These are phyloP conservation scores for Maconellicoccus hirsutus DNA, from an alignment of 1,140 invertebrate genomes.

Conservation along the genomic window DNA sequence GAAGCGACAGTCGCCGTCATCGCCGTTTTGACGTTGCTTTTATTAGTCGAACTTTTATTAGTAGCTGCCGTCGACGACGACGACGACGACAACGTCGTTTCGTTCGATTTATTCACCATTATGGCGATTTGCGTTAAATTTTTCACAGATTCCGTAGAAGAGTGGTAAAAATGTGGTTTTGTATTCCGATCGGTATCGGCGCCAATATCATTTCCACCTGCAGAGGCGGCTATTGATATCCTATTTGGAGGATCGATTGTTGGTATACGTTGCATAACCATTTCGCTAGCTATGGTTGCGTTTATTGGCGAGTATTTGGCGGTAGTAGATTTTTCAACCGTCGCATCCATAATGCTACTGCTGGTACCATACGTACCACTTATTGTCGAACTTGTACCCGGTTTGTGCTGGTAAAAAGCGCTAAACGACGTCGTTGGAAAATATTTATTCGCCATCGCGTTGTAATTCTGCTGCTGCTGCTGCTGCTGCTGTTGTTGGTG, in stretches of 20 bases:
- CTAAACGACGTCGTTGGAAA: no score
- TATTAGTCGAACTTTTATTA: neutral
- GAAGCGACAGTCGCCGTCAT: neutral
- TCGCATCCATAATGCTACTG: neutral
- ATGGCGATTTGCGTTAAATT: conserved; percentile 10
- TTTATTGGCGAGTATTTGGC: neutral
- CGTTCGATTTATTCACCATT: conserved; percentile 4
- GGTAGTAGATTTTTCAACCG: neutral
- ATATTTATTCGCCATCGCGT: no score
- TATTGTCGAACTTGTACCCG: no score
- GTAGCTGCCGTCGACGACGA: no score
- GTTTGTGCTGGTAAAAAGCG: no score
- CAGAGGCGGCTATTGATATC: neutral
- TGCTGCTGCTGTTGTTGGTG: no score
- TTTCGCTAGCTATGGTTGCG: neutral
- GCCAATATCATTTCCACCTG: neutral
- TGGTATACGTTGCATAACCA: neutral
- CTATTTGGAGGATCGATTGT: neutral
- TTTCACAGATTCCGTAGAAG: neutral
- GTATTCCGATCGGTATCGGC: neutral
- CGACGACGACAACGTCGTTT: neutral
- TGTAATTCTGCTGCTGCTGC: no score
- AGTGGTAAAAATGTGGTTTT: neutral
- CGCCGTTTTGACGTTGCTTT: neutral
- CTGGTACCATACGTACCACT: no score